Conservation (phyloP, 37 sponge, comb jelly and placozoan species). For the Cliona cf. orientalis region DNA sequence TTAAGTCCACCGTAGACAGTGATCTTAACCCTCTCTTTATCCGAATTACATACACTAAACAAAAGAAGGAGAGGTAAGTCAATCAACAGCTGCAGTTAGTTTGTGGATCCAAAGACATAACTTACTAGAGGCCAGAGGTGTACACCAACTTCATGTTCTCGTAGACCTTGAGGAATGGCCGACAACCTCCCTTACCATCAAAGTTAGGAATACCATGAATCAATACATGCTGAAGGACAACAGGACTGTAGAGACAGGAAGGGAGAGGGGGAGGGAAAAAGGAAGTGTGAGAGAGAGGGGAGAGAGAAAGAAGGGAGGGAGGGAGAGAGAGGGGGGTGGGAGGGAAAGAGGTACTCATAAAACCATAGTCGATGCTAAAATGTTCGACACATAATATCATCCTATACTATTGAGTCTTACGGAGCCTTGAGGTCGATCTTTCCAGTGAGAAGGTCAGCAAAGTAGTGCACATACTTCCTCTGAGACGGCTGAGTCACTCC, state of each 20-base stretch:
- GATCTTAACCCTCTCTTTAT: constrained; percentile 70
- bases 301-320: constrained; percentile 3
- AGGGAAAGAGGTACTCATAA: neutral
- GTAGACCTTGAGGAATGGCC: constrained; percentile 90
- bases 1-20: constrained; percentile 60
- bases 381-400: no score
- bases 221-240: constrained; percentile 76
- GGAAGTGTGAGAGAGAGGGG: neutral
- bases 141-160: constrained; percentile 84
- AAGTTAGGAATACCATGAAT: constrained; percentile 95
- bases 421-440: constrained; percentile 72
- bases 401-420: no score
- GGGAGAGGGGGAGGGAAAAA: neutral
- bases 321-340: neutral
- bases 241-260: constrained; percentile 31
- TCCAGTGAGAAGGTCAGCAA: constrained; percentile 83
- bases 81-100: no score
- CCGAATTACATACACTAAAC: constrained; percentile 50
- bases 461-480: constrained; percentile 94
- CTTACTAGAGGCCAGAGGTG: constrained; percentile 87
- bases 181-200: constrained; percentile 91
- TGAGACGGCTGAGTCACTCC: constrained; percentile 99
- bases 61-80: no score
- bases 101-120: no score
- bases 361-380: neutral